Evolutionary conservation across 37 sponge, comb jelly and placozoan genomes (phyloP), one percentile per base, ranked within the genome.

Genomic region (Mnemiopsis leidyi): DNA sequence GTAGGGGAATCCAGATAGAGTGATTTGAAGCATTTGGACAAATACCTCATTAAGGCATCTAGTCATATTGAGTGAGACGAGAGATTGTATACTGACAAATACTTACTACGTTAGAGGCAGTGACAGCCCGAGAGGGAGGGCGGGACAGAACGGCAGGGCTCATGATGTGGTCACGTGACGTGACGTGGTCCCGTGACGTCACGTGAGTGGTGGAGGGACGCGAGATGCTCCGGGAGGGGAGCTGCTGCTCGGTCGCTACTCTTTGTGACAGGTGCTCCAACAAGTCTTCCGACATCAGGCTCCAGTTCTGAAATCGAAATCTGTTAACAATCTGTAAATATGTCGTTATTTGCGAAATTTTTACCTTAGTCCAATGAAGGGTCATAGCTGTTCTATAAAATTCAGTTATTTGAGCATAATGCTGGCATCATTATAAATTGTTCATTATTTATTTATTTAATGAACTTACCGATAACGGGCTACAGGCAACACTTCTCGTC

Each of bases 401-500:
- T n/a, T n/a, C n/a, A n/a, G n/a, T n/a, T n/a, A n/a, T n/a, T n/a
- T n/a, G n/a, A n/a, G n/a, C n/a, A n/a, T n/a, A n/a, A n/a, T n/a
- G n/a, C n/a, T n/a, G n/a, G n/a, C n/a, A n/a, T n/a, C n/a, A n/a
- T n/a, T n/a, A n/a, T n/a, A n/a, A n/a, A n/a, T n/a, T n/a, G n/a
- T n/a, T n/a, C n/a, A n/a, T n/a, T n/a, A n/a, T n/a, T n/a, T n/a
- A n/a, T n/a, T n/a, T n/a, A n/a, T n/a, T n/a, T n/a, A n/a, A n/a
- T n/a, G n/a, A 48, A 48, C 90, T 40, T 33, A 85, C 90, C 90
- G 90, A 85, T 0, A 85, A 61, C 0, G 90, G 90, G 24, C 90
- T 85, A 39, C 90, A 85, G 39, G 90, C 90, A 25, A 85, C 90
- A 85, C 90, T 85, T 33, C 90, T 38, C 7, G 90, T 85, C 38